Evolutionary conservation across 2,888 invertebrate species (phyloP).

Genomic region (Cataglyphis cursor): DNA sequence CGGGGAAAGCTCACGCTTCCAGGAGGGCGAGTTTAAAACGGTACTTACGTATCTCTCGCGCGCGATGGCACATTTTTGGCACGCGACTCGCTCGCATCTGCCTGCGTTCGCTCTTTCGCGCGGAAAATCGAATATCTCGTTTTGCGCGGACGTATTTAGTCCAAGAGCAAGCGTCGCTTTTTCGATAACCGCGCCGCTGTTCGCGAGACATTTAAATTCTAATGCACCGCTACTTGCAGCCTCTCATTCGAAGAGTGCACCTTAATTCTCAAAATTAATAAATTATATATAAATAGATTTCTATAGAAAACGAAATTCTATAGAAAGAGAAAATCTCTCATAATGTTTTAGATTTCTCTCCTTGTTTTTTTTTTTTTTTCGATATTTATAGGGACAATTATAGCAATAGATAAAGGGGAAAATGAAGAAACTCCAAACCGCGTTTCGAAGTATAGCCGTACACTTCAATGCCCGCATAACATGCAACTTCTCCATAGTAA

Average conservation of each 20-base stretch:
- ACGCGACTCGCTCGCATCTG: constrained; percentile 75
- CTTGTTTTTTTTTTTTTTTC: too few species aligned
- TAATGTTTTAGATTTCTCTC: neutral
- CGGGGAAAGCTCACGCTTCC: constrained; percentile 39
- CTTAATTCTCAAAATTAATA: neutral
- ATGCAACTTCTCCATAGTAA: neutral
- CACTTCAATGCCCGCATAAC: neutral
- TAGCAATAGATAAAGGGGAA: neutral
- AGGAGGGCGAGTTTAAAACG: constrained; percentile 61
- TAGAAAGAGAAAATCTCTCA: neutral
- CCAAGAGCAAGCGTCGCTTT: constrained; percentile 77
- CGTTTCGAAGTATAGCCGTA: neutral
- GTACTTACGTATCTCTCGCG: constrained; percentile 60
- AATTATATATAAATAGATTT: constrained; percentile 2
- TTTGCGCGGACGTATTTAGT: constrained; percentile 82
- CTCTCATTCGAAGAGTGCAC: constrained; percentile 4
- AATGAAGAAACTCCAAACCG: neutral
- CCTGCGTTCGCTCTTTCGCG: constrained; percentile 44
- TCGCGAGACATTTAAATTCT: neutral
- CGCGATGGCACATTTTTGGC: constrained; percentile 67
- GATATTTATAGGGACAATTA: neutral
- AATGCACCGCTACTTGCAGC: neutral
- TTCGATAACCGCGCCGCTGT: constrained; percentile 70
- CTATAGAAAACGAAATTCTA: neutral
- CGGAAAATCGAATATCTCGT: constrained; percentile 73